phyloP scores from a whole-genome alignment of 2,888 invertebrate species.

The Philopedon plagiatum region DNA sequence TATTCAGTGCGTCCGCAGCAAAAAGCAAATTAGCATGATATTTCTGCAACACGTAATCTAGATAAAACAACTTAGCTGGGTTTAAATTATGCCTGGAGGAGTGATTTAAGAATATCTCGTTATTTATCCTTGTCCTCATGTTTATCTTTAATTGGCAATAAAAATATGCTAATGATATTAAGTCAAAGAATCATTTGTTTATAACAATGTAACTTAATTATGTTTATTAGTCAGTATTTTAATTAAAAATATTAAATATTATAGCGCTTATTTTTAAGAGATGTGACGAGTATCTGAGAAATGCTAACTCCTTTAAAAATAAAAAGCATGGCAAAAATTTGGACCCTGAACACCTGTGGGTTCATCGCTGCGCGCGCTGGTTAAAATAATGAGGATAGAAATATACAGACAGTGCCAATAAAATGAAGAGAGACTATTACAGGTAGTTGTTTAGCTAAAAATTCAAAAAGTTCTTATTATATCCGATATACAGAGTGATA shows the following conservation, averaged over 20 bases:
- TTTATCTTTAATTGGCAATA: conserved; percentile 17
- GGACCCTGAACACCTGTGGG: too few species aligned
- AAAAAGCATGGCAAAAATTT: too few species aligned
- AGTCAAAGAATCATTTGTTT: background rate
- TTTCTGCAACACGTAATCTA: conserved; percentile 2
- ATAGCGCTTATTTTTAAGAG: background rate
- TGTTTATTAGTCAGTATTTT: background rate
- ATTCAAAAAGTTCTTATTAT: too few species aligned
- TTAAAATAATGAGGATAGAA: too few species aligned
- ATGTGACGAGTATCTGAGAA: too few species aligned
- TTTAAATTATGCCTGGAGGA: background rate
- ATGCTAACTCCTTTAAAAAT: too few species aligned
- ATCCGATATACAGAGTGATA: too few species aligned
- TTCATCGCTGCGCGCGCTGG: too few species aligned
- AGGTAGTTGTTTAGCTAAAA: too few species aligned
- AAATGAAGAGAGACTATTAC: too few species aligned
- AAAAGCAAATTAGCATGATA: background rate
- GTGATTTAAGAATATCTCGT: conserved; percentile 6
- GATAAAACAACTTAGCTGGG: conserved; percentile 7
- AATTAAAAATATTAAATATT: conserved; percentile 4
- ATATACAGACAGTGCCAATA: too few species aligned
- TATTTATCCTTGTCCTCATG: conserved; percentile 3
- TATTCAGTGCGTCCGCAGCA: background rate
- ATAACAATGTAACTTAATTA: background rate
- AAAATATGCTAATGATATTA: conserved; percentile 10